Base-by-base conservation (phyloP, 2,888 invertebrate species). In the Glyphotaelius pellucidus region DNA sequence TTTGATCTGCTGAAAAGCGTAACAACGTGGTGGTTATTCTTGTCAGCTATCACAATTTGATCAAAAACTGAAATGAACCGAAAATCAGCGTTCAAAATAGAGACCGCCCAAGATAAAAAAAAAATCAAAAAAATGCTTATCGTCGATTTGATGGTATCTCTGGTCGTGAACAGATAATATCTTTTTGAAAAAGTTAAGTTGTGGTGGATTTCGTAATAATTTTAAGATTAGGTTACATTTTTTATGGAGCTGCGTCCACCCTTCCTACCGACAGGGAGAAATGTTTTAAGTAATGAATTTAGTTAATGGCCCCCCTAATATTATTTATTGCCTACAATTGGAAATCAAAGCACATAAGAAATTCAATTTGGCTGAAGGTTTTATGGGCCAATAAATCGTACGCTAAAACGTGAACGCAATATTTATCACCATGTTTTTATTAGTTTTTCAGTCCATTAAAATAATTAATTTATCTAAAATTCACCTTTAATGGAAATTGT, bases 301-400 rank as follows among this genome's bases (percentile, higher is more conserved):
- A 67, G 25, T 67, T 67, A 67, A 67, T 9, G n/a, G 25, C 67
- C 25, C 25, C 25, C 25, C 25, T 67, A 67, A 25, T 25, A 67
- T 67, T 67, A 67, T 67, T 67, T 67, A 67, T 67, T 67, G 67
- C 67, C 67, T 67, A n/a, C 25, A 67, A 67, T 67, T 67, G 67
- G 67, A 67, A 67, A 67, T 67, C 67, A 67, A 67, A 67, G 67
- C 67, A 67, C 67, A 67, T n/a, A 67, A 67, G 67, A 67, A 67
- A 67, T 67, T 67, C 67, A 67, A 67, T 67, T 67, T 67, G 67
- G 67, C n/a, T 9, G 25, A 67, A 9, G 25, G 67, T 67, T 67
- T 67, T 67, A 67, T 67, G 7, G 25, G 9, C 67, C 67, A 67
- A 67, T 67, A 67, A 67, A 67, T 67, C 67, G 67, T n/a, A 25